Evolutionary conservation across 64 coral and sea anemone genomes (phyloP).

Genomic region (Anthopleura sola): DNA sequence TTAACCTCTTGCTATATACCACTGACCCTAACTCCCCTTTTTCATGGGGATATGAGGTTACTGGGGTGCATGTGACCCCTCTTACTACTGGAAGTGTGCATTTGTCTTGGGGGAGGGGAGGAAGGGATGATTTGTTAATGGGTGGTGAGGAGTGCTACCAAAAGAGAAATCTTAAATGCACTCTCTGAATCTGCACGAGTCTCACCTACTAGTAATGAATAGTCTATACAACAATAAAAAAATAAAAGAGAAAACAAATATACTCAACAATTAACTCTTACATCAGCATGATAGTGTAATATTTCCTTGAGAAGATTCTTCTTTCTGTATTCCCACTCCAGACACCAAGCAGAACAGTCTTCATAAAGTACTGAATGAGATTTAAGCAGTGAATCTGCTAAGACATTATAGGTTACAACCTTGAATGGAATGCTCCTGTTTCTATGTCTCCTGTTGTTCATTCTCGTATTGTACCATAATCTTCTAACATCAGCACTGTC

Average conservation of each 20-base stretch:
- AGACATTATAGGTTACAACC: conserved; percentile 76
- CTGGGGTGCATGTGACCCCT: no score
- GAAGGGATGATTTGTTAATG: no score
- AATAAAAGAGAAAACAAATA: background rate
- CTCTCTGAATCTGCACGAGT: background rate
- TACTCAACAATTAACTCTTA: conserved; percentile 29
- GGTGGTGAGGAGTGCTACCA: no score
- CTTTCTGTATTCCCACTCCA: conserved; percentile 86
- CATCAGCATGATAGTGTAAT: conserved; percentile 71
- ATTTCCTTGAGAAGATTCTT: conserved; percentile 82
- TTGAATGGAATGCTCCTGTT: conserved; percentile 47
- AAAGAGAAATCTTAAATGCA: no score
- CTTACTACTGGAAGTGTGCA: no score
- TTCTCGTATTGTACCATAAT: conserved; percentile 25
- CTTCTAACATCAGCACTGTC: conserved; percentile 38
- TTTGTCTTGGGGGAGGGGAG: no score
- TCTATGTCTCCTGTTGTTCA: background rate
- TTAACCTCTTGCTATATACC: no score
- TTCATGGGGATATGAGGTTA: no score
- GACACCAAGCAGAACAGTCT: conserved; percentile 55
- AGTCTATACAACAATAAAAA: background rate
- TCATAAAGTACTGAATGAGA: conserved; percentile 46
- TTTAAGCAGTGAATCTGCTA: conserved; percentile 71
- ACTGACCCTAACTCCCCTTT: no score
- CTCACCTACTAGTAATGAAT: background rate